phyloP scores from a whole-genome alignment of 2,888 invertebrate species.

The Nasonovia ribisnigri region DNA sequence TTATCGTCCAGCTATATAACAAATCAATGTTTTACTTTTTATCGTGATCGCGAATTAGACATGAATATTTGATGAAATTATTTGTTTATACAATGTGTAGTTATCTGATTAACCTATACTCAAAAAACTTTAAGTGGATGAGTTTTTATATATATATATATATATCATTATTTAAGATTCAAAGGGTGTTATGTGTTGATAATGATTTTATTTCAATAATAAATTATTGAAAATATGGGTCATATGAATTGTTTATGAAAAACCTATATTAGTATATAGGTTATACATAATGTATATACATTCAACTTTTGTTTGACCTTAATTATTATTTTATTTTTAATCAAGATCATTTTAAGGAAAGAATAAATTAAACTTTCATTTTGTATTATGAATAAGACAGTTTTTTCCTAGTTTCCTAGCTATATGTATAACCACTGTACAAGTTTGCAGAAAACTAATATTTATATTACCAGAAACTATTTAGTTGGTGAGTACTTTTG shows the following conservation, averaged over 20 bases:
- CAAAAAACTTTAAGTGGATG: background rate
- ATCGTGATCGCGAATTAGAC: background rate
- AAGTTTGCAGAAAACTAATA: background rate
- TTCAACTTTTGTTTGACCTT: background rate
- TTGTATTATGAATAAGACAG: background rate
- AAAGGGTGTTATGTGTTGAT: background rate
- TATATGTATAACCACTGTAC: background rate
- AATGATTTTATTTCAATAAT: background rate
- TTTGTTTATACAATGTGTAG: background rate
- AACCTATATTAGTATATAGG: too few relatives aligned
- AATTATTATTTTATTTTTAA: background rate
- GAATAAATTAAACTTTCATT: background rate
- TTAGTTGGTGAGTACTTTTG: background rate
- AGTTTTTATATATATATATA: background rate
- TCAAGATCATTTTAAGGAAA: background rate
- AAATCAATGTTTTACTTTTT: background rate
- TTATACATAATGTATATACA: too few relatives aligned
- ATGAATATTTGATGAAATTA: background rate
- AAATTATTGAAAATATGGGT: background rate
- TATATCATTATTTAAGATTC: background rate
- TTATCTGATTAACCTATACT: background rate
- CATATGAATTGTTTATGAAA: background rate
- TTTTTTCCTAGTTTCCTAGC: background rate
- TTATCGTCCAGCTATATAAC: background rate
- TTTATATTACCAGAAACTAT: background rate